Base-by-base conservation (phyloP, 2,113 vertebrate species). In the Pollimyrus isidori region DNA sequence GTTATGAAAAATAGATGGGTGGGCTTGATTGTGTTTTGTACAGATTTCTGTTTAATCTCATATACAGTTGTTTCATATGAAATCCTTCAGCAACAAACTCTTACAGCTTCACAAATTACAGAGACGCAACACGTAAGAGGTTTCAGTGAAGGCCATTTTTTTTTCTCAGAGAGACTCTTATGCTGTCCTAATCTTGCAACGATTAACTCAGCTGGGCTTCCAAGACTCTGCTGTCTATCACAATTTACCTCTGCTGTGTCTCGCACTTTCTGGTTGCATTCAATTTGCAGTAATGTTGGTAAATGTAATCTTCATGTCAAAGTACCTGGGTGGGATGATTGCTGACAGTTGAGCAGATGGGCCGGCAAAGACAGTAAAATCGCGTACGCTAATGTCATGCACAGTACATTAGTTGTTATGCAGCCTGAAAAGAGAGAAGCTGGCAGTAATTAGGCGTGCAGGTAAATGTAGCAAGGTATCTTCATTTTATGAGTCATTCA, bases 261-360 rank as follows among this genome's bases (percentile, higher is more conserved):
- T 52, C n/a, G 5, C 49, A 52, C 19, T 49, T 48, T 86, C 48
- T 19, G 21, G 49, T 35, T 30, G 23, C 9, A 52, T 86, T 86
- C 85, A 86, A 35, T 86, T 86, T 50, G 49, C 49, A 15, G 85
- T 52, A 86, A 86, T 86, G 49, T 52, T 48, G 23, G 48, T 86
- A 86, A 86, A 86, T 52, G 13, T 13, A 86, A 50, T 86, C 49
- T 52, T 53, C 85, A 87, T 35, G 56, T 87, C 85, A 56, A 50
- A 56, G 26, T 53, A 4, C 46, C 46, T 30, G 50, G 85, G 50
- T 39, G 49, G 50, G 30, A 52, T 30, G 50, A 56, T 56, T 7
- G 3, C 85, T 87, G 85, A 87, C 30, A 39, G n/a, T 50, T 39
- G 49, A 87, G 85, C 85, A 87, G 49, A 87, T 53, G 85, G 85